Conservation (phyloP, 2,888 invertebrate species). For the Gari tellinella region DNA sequence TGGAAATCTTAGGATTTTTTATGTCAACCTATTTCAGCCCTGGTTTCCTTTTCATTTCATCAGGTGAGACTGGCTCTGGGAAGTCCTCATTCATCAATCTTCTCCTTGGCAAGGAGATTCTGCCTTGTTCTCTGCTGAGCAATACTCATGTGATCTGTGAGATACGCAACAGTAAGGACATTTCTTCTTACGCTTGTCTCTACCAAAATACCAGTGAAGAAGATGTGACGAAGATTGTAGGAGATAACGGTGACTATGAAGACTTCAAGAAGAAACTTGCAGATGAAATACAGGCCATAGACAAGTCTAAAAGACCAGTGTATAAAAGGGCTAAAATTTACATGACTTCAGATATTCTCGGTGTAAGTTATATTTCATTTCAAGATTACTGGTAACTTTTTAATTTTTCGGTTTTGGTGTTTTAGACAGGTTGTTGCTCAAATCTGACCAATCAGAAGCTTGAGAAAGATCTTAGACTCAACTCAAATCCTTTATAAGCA, state of each 20-base stretch:
- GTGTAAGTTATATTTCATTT: too few species aligned
- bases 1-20: too few species aligned
- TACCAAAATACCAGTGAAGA: conserved; percentile 15
- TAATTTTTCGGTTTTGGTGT: too few species aligned
- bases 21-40: background rate
- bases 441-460: too few species aligned
- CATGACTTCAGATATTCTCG: conserved; percentile 60
- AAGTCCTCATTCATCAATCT: conserved; percentile 73
- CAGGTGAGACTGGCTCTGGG: conserved; percentile 72
- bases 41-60: background rate
- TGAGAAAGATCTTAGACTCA: too few species aligned
- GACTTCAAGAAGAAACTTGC: conserved; percentile 31
- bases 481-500: too few species aligned
- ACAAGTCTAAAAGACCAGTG: conserved; percentile 27
- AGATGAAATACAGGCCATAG: conserved; percentile 38
- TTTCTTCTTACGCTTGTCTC: conserved; percentile 24
- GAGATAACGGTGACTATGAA: conserved; percentile 7
- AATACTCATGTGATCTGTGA: conserved; percentile 74
- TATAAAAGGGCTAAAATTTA: conserved; percentile 64
- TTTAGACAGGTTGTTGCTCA: too few species aligned
- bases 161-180: conserved; percentile 53
- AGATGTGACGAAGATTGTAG: background rate
- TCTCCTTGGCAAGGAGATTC: conserved; percentile 63
- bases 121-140: conserved; percentile 68
- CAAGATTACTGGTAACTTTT: too few species aligned